Base-by-base conservation (phyloP, 92 coral and sea anemone species). In the Epizoanthus scotinus region DNA sequence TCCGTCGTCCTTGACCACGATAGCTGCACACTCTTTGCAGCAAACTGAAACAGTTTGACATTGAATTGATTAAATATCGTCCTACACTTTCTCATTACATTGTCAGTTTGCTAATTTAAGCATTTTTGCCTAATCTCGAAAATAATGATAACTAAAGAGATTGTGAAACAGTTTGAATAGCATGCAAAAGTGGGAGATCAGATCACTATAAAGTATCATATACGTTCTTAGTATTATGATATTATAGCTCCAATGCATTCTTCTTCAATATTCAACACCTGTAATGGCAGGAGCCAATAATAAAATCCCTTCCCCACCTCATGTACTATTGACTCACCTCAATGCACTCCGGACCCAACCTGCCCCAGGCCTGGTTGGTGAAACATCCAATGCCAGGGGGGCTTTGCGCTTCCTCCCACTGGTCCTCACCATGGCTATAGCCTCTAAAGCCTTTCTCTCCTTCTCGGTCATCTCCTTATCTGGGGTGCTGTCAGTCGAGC, bases 371-470 rank as follows among this genome's bases (percentile, higher is more conserved):
- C 95, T 86, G 15, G 94, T 85, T 1, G 94, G 97, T 20, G 96
- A 91, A 57, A 91, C 79, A 69, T 94, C 92, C 40, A 92, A 92
- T 19, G 95, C 87, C 19, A 87, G 83, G 5, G 99, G 99, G 22
- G 99, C 95, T 34, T 96, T 96, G 47, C 99, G 86, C 70, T 96
- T 96, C 86, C 99, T 90, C 21, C 98, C 94, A 83, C 99, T 96
- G 58, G 98, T 93, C 53, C 99, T 90, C 9, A 96, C 94, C 84
- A 78, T 90, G 27, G 94, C 97, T 40, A 90, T 83, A 8, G 97
- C 97, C 81, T 93, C 97, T 40, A 93, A 80, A 40, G 97, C 90
- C 69, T 47, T 89, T 3, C 84, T 85, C 28, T 93, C 97, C 75
- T 87, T 90, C 26, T 93, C 97, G 20, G 97, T 87, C 78, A 93